Evolutionary conservation across 2,888 invertebrate species (phyloP).

Genomic region (Corythucha ciliata): DNA sequence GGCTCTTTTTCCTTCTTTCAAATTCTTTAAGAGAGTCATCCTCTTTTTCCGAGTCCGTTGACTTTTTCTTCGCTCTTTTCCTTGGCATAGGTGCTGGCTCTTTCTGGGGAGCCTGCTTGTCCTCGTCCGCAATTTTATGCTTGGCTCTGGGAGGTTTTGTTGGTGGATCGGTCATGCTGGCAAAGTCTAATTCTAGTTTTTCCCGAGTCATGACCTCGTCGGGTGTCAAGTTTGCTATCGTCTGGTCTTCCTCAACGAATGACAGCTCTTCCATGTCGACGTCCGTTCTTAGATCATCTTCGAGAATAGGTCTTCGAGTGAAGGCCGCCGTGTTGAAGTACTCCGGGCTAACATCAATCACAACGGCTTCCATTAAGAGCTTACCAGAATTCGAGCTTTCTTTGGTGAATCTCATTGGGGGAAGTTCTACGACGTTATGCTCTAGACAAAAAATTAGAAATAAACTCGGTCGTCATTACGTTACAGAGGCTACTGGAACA

Average conservation of each 20-base stretch:
- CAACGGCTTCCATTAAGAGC: constrained; percentile 80
- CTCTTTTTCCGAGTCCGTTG: constrained; percentile 34
- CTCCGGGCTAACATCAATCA: constrained; percentile 79
- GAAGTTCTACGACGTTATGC: constrained; percentile 76
- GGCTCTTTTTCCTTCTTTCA: constrained; percentile 41
- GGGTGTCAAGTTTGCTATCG: constrained; percentile 40
- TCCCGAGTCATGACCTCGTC: constrained; percentile 29
- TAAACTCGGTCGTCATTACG: neutral
- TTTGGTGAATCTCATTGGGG: constrained; percentile 77
- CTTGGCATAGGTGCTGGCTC: constrained; percentile 26
- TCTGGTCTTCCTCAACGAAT: constrained; percentile 55
- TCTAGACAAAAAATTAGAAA: constrained; percentile 44
- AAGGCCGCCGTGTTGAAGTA: constrained; percentile 50
- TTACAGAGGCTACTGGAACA: neutral
- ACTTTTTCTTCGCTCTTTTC: constrained; percentile 24
- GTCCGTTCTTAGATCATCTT: constrained; percentile 69
- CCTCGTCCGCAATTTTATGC: constrained; percentile 36
- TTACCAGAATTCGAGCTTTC: constrained; percentile 83
- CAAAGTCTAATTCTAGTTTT: constrained; percentile 12
- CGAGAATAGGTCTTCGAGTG: constrained; percentile 51
- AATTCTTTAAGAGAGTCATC: constrained; percentile 37
- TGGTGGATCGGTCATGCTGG: constrained; percentile 37
- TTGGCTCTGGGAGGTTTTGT: constrained; percentile 42
- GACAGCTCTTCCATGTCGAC: constrained; percentile 80
- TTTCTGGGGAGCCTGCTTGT: constrained; percentile 31